Base-by-base conservation (phyloP, 2,888 invertebrate genomes). In the Euphydryas editha region DNA sequence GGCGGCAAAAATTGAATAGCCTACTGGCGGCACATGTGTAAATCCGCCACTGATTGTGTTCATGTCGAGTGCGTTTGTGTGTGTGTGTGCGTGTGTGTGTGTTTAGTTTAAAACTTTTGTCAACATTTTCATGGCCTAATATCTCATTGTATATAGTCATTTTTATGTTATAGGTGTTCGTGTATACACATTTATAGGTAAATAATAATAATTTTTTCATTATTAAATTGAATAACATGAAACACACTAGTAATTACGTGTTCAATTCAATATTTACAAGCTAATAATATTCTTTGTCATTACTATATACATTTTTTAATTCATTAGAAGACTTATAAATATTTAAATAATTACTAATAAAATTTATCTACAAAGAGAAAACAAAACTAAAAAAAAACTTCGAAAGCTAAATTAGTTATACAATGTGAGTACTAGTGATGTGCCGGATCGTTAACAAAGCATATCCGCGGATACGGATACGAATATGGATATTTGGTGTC, bases 131-230 rank as follows among this genome's bases (percentile, higher is more conserved):
- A 8, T 51, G 13, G 39, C n/a, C 4, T 44, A 47, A 47, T 36
- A 36, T 30, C 15, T 54, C 67, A 59, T 47, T 65, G 51, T 68
- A 62, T 37, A 68, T 60, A 65, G 6, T 39, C 65, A 65, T 60
- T 70, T 59, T 56, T 69, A 58, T 74, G 66, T 81, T 81, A 73
- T 88, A 90, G 89, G 84, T 86, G 84, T 76, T 78, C 88, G 88
- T 81, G 86, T 89, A 17, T 89, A 89, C 82, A 83, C 82, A 62
- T 89, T 89, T 75, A 77, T 85, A 78, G 89, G 89, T 89, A 89
- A 86, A 78, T 72, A 74, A 74, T 73, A 57, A 57, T 39, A 56
- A 49, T 62, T 51, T 67, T 17, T 60, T 66, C 63, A 24, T 57
- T 56, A 37, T 39, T 47, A 47, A 58, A 68, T 7, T 24, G 58